Base-by-base conservation (phyloP, 2,113 vertebrate species). In the Sinocyclocheilus anophthalmus region DNA sequence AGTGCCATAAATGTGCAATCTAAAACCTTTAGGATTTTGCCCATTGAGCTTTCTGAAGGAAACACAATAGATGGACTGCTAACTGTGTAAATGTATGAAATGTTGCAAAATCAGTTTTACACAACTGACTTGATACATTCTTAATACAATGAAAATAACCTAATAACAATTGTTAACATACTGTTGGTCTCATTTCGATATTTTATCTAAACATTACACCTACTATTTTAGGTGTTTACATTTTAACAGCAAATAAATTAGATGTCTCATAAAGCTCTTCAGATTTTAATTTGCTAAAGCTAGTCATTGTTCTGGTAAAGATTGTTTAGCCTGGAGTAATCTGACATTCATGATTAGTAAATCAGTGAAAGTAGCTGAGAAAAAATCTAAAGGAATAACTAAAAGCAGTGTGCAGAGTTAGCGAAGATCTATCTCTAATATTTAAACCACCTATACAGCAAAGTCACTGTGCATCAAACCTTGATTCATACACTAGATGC, bases 291-390 rank as follows among this genome's bases (percentile, higher is more conserved):
- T 33, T 39, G 4, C 83, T 69, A 57, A 85, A 59, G 22, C 76
- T 69, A 79, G 48, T 70, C 5, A 42, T 50, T 69, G 10, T 67
- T 69, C 42, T 80, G 76, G 67, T 30, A 67, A 75, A 55, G 24
- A 77, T 37, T 42, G n/a, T 50, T 84, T 69, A 85, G 84, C 61
- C 37, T 39, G 50, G 70, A 77, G 63, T 45, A 84, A 86, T 26
- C 42, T 84, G 65, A 80, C 83, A 82, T 86, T 84, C 10, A 42
- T 48, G 53, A 86, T 88, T 80, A 55, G 53, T 67, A 83, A 22
- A 86, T 88, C 69, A 65, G 53, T 75, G 78, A 59, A 61, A 61
- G 22, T 11, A 30, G 12, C 65, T 37, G 4, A 57, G 45, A 39
- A 18, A 63, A 75, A 13, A 75, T 48, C 57, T 24, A 82, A 59